Evolutionary conservation across 2,113 vertebrate species (phyloP).

Genomic region (Grammomys surdaster): DNA sequence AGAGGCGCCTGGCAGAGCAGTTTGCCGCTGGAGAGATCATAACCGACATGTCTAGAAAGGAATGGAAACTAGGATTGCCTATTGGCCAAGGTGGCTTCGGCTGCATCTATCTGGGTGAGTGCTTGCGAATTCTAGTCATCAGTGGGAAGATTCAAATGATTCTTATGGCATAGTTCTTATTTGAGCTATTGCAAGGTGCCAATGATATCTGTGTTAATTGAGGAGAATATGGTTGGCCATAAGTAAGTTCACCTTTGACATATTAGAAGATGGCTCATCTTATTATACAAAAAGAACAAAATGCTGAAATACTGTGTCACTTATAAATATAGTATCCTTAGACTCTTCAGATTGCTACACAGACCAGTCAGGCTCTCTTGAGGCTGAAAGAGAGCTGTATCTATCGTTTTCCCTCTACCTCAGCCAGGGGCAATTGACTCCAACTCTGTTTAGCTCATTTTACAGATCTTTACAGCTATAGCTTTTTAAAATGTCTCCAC

Average conservation of each 20-base stretch:
- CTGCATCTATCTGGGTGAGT: slow-evolving; percentile 94
- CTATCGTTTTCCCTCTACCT: background rate
- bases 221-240: background rate
- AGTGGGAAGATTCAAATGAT: background rate
- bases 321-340: background rate
- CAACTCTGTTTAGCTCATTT: background rate
- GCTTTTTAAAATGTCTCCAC: background rate
- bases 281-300: background rate
- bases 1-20: slow-evolving; percentile 94
- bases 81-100: slow-evolving; percentile 97
- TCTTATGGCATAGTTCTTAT: background rate
- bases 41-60: slow-evolving; percentile 92
- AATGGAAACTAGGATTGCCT: slow-evolving; percentile 94
- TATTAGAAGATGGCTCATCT: background rate
- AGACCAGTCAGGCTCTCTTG: background rate
- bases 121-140: background rate
- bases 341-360: background rate
- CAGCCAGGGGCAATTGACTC: background rate
- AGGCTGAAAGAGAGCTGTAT: background rate
- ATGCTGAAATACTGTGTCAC: background rate
- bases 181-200: background rate
- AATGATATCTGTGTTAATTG: background rate
- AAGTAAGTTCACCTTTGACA: background rate
- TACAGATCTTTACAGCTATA: background rate
- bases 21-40: slow-evolving; percentile 94